Evolutionary conservation across 2,888 invertebrate species (phyloP), one percentile per base, ranked within the genome.

Genomic region (Baccha elongata): DNA sequence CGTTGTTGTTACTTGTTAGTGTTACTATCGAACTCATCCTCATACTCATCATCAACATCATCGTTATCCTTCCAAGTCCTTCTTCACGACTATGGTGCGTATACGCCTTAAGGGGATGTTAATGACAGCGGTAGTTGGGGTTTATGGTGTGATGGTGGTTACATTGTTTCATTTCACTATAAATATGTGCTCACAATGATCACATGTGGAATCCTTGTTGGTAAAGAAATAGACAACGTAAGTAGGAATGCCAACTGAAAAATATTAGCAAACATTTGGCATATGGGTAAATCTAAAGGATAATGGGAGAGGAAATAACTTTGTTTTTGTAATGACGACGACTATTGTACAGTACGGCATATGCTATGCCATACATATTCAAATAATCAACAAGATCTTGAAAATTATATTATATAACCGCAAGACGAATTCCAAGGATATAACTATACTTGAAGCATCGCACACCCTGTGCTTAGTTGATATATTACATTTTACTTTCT

Each of bases 231-330:
- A 60, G 60, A 29, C 42, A 60, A 32, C 44, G 29, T 26, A 55
- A 55, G 37, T 55, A 42, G 7, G 44, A 53, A 23, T 62, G 74
- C 15, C 29, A 72, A 72, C 17, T 55, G 58, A 62, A 78, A 74
- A 74, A 76, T 78, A 83, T 64, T 78, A 71, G 76, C 81, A 65
- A 76, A 32, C 72, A 78, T 62, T 83, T 42, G 78, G 71, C 65
- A 73, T 67, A 60, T 42, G 50, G 68, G 40, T 58, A 72, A 67
- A 48, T 76, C 71, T 37, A 46, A 48, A 65, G 71, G 76, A 76
- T 76, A 76, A 64, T 68, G 72, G 64, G 67, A 78, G 37, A 58
- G 55, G 83, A 78, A 83, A 83, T 83, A 78, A 83, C 83, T 72
- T 83, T 44, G 64, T 62, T 83, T 60, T 76, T 71, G 76, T 65